Base-by-base conservation (phyloP, 2,797 vertebrate species). In the Coilia nasus region DNA sequence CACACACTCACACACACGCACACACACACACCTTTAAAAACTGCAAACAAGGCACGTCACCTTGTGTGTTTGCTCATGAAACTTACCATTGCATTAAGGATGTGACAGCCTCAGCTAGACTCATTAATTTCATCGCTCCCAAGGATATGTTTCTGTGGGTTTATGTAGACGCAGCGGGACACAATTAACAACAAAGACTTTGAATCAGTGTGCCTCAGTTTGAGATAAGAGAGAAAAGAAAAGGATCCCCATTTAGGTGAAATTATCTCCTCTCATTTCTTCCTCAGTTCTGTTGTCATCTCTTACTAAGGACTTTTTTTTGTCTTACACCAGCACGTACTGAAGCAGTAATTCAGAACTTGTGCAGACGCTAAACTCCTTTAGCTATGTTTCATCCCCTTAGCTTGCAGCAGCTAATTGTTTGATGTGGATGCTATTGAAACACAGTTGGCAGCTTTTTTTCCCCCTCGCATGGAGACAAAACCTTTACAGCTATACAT, bases 371-470 rank as follows among this genome's bases (percentile, higher is more conserved):
- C 83, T 91, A 59, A 86, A 83, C 88, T 87, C 83, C 35, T 62
- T 71, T 88, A 64, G 83, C 2, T 59, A n/a, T 47, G 83, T 87
- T 83, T 67, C 84, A 85, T 80, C 75, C 59, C 82, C 71, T 81
- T 81, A 64, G 83, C 80, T 28, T 44, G 10, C 83, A 6, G 78
- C 35, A 57, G 83, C 88, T 89, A 86, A 93, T 89, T 89, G 88
- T 64, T 82, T 85, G 81, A 90, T 83, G 90, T 78, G 80, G 67
- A 86, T 91, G 46, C 86, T 86, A 81, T 86, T 84, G 54, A 88
- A 87, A 82, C 62, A 19, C 15, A 15, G 82, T n/a, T 56, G 84
- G 23, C 71, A 17, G 83, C 88, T 84, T 90, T 57, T 57, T 75
- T 31, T 86, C 60, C 31, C 54, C 75, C 83, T 67, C 71, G 71